phyloP scores from a whole-genome alignment of 2,888 invertebrate species.

The Anthoptus insignis region DNA sequence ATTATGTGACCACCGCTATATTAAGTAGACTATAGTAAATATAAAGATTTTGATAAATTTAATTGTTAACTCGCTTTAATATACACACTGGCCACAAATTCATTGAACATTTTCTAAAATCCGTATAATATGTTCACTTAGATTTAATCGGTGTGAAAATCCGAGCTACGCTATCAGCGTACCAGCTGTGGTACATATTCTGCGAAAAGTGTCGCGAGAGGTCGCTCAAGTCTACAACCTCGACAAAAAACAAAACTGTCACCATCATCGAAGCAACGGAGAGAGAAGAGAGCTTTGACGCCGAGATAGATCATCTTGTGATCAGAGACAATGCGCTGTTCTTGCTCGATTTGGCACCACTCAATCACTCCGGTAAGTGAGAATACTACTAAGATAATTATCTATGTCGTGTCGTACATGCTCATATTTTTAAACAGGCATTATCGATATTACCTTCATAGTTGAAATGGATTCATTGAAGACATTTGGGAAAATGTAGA shows the following conservation, averaged over 20 bases:
- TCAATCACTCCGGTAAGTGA: conserved; percentile 80
- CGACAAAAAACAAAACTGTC: conserved; percentile 62
- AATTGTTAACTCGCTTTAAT: no score
- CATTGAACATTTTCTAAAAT: no score
- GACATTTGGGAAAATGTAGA: no score
- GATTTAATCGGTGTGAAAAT: conserved; percentile 54
- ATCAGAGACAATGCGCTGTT: conserved; percentile 98
- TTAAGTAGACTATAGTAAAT: no score
- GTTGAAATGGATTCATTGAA: no score
- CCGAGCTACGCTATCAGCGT: conserved; percentile 68
- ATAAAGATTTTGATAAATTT: no score
- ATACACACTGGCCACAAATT: no score
- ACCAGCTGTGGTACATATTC: conserved; percentile 96
- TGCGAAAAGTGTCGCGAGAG: conserved; percentile 97
- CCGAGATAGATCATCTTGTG: conserved; percentile 86
- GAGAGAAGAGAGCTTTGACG: conserved; percentile 48
- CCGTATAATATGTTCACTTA: conserved; percentile 34
- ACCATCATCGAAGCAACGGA: conserved; percentile 59
- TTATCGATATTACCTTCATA: no score
- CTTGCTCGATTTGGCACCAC: conserved; percentile 95
- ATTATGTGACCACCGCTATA: no score
- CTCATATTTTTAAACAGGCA: no score
- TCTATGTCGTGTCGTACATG: no score
- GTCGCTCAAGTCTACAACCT: conserved; percentile 77
- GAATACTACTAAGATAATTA: background rate